Conservation (phyloP, 2,797 vertebrate genomes). For the Bovichtus diacanthus region DNA sequence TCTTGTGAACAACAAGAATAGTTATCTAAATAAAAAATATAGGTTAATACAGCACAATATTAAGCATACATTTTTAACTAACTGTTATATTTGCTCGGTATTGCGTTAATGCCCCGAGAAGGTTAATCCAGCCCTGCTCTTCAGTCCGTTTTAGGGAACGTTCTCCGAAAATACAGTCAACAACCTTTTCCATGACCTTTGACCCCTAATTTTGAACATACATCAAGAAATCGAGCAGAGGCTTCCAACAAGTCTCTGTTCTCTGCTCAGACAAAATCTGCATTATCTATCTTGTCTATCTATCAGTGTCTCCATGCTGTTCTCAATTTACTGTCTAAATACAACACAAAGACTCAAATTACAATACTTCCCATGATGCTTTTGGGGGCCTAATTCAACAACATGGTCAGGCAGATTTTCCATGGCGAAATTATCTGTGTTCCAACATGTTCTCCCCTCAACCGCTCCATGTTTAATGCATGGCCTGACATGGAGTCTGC, state of each 20-base stretch:
- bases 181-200: constrained; percentile 32
- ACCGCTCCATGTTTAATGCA: constrained; percentile 68
- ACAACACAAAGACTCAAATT: neutral
- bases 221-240: constrained; percentile 4
- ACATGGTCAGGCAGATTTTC: constrained; percentile 17
- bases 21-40: neutral
- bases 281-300: constrained; percentile 25
- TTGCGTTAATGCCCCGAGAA: neutral
- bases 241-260: constrained; percentile 7
- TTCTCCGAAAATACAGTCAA: neutral
- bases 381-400: constrained; percentile 11
- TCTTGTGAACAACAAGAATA: neutral
- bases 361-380: neutral
- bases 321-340: neutral
- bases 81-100: neutral
- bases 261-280: constrained; percentile 12
- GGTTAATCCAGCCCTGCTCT: neutral
- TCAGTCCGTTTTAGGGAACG: neutral
- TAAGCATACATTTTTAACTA: no score
- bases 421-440: constrained; percentile 34
- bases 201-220: constrained; percentile 25
- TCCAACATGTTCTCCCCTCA: constrained; percentile 28
- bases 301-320: neutral
- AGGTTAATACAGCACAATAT: neutral
- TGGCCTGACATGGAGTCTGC: constrained; percentile 38